A percentile compares a stretch with the other conserved stretches of the same genome.
Evolutionary conservation across 2,113 vertebrate genomes (phyloP).

Genomic region (Takifugu flavidus): DNA sequence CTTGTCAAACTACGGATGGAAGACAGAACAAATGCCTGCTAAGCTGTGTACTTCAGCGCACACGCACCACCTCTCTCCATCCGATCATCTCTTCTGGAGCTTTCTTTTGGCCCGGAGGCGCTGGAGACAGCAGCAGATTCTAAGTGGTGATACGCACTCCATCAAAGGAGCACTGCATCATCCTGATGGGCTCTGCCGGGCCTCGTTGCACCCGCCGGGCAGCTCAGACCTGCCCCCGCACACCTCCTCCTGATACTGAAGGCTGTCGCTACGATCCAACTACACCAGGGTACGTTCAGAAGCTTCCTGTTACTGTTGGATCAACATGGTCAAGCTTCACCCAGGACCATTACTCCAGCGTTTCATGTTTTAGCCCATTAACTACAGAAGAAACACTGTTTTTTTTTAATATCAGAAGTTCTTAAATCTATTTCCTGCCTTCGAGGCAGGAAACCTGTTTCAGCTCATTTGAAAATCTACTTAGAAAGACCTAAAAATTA

Average conservation of each 20-base stretch:
- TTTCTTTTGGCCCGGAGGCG: slow-evolving; percentile 45
- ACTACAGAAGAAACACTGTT: slow-evolving; percentile 37
- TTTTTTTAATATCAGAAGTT: slow-evolving; percentile 41
- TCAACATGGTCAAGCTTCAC: slow-evolving; percentile 21
- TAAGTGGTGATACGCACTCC: slow-evolving; percentile 48
- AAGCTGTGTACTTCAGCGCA: slow-evolving; percentile 26
- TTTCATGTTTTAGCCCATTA: slow-evolving; percentile 49
- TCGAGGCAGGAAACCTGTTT: slow-evolving; percentile 51
- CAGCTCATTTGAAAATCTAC: slow-evolving; percentile 32
- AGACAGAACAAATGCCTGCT: slow-evolving; percentile 27
- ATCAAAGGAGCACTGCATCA: slow-evolving; percentile 48
- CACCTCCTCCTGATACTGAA: slow-evolving; percentile 32
- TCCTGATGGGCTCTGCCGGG: slow-evolving; percentile 41
- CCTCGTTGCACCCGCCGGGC: slow-evolving; percentile 30
- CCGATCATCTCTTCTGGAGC: slow-evolving; percentile 19
- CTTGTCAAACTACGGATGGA: slow-evolving; percentile 26
- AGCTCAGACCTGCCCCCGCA: slow-evolving; percentile 35
- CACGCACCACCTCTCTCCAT: slow-evolving; percentile 1
- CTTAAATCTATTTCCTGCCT: slow-evolving; percentile 50
- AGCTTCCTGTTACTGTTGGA: slow-evolving; percentile 32
- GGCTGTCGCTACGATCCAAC: slow-evolving; percentile 24
- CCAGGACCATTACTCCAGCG: slow-evolving; percentile 9
- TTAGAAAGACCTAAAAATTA: slow-evolving; percentile 25
- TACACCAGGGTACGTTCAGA: slow-evolving; percentile 23
- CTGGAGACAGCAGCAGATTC: slow-evolving; percentile 55